Base-by-base conservation (phyloP, 92 coral and sea anemone species). In the Porites divaricata region DNA sequence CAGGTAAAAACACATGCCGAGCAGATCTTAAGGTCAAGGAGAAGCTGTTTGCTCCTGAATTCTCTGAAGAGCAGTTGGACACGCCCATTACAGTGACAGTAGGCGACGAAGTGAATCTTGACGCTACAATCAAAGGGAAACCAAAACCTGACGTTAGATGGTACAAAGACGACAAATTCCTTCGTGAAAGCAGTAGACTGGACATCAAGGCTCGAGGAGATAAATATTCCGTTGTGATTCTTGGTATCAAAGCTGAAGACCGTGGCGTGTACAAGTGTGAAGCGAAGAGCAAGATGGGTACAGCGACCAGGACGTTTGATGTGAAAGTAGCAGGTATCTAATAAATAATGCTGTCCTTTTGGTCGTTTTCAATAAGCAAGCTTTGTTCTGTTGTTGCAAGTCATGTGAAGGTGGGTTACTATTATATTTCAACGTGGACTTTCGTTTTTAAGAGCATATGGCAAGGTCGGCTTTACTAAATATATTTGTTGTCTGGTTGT, bases 251-350 rank as follows among this genome's bases (percentile, higher is more conserved):
- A 28, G 64, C 81, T 19, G 96, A 90, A 3, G 99, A 97, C 84
- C 85, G 97, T 70, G 99, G 98, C 17, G 91, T 91, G 59, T 97
- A 97, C 77, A 95, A 93, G 82, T 97, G 99, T 74, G 95, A 87
- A 74, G 99, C 98, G 1, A 85, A 89, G 23, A 93, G 91, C 74
- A 93, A 81, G 68, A 79, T 90, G 79, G 99, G 99, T 4, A 86
- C 91, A 69, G 91, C 83, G 15, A 81, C 98, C 65, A 83, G 95
- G 75, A 88, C 92, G 63, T 92, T 92, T 81, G 93, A 93, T 83
- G 95, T 97, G 77, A 89, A 75, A 66, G 93, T 97, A 59, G 89
- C 90, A 89, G 93, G 99, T 97, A 94, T 66, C 79, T 58, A 9
- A 5, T 17, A 17, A 6, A 25, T 61, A 24, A 16, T 62, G n/a